Conservation (phyloP, 2,797 vertebrate genomes). For the Dromococcyx pavoninus region DNA sequence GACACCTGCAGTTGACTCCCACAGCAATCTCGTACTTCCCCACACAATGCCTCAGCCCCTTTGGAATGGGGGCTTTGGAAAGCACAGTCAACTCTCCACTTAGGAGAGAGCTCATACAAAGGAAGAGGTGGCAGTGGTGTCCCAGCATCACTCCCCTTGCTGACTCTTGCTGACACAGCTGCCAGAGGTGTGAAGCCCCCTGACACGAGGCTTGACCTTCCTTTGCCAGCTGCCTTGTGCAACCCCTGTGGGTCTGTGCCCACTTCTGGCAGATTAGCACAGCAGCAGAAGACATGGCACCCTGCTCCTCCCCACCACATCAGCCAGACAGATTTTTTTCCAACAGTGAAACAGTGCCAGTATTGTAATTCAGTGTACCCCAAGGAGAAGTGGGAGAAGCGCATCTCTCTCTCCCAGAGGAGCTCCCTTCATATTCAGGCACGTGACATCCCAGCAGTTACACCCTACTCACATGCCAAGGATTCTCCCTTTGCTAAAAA, state of each 20-base stretch:
- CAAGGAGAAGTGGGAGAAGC: background rate
- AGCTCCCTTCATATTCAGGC: background rate
- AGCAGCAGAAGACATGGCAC: accelerated
- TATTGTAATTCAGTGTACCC: background rate
- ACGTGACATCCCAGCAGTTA: background rate
- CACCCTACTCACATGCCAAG: background rate
- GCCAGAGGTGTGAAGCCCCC: background rate
- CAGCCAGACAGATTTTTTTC: background rate
- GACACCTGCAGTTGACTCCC: background rate
- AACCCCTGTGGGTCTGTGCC: background rate
- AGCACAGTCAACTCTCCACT: background rate
- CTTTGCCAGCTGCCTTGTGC: background rate
- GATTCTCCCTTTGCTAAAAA: slow-evolving; percentile 53
- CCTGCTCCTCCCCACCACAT: background rate
- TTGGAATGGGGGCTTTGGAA: background rate
- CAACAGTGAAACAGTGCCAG: background rate
- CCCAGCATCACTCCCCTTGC: too few species aligned
- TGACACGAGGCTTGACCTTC: background rate
- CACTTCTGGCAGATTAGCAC: accelerated
- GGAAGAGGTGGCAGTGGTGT: accelerated
- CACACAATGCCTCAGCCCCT: accelerated
- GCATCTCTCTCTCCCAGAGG: background rate
- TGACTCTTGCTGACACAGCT: too few species aligned
- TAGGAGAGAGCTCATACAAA: accelerated
- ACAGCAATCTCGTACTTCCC: background rate